Base-by-base conservation (phyloP, 2,888 invertebrate genomes). In the Cephalotes varians region DNA sequence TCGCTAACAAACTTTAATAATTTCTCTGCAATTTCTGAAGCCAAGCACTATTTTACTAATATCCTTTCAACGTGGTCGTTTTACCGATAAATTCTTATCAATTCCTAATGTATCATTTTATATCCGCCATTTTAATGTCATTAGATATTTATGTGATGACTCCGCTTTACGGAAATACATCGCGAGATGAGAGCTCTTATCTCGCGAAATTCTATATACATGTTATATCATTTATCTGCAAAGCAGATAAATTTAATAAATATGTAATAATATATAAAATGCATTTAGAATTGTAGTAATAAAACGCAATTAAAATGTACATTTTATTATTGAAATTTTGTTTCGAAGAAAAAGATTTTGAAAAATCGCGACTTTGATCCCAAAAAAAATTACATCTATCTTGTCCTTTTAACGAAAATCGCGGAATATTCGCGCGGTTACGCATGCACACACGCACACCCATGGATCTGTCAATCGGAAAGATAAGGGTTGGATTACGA, bases 41-140 rank as follows among this genome's bases (percentile, higher is more conserved):
- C 18, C 2, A 10, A 21, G 3, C 10, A 7, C 65, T 25, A 7
- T 40, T n/a, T 58, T 12, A 6, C 18, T 5, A 15, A 34, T 25
- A 9, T 37, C 10, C 6, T 2, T 9, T 71, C 37, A 25, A 10
- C 10, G 2, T n/a, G 34, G 15, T 31, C 15, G 6, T 54, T 51
- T 37, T 37, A 47, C n/a, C 0, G 12, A 47, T 44, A 9, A 49
- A 49, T 31, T 69, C 21, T 0, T 3, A 47, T 28, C 4, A 34
- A n/a, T 67, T 31, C n/a, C 9, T 69, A 69, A 69, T 21, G 1
- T 49, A 15, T 31, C n/a, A 67, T 34, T 69, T 34, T 21, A 49
- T 15, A 31, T 56, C 6, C 34, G 18, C 6, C 21, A 3, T 54
- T 56, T 9, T 15, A 15, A 40, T 54, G 7, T 21, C 31, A 54